Conservation (phyloP, 1,140 invertebrate species). For the Panagrolaimus sp. region DNA sequence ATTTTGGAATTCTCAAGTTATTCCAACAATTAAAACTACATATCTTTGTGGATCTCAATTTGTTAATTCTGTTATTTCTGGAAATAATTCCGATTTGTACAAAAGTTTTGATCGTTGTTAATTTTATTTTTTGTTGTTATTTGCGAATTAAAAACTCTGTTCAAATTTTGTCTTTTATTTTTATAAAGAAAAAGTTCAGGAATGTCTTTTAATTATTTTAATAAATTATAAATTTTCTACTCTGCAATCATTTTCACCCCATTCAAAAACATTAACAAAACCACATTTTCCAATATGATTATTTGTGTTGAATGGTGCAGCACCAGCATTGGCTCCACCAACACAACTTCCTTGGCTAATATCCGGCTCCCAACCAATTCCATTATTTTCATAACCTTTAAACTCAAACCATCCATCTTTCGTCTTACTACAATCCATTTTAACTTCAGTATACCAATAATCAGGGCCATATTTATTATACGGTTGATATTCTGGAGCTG, state of each 20-base stretch:
- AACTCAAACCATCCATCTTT: conserved; percentile 62
- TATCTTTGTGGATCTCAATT: conserved; percentile 7
- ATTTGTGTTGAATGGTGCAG: conserved; percentile 51
- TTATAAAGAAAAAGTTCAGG: too few species aligned
- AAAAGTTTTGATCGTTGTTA: conserved; percentile 7
- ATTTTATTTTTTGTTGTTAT: not conserved
- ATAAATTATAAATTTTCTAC: conserved; percentile 46
- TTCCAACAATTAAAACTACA: not conserved
- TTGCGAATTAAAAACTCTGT: not conserved
- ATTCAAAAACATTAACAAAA: conserved; percentile 60
- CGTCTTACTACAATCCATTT: conserved; percentile 62
- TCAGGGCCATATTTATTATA: conserved; percentile 59
- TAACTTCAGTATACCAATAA: conserved; percentile 62
- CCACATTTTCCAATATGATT: conserved; percentile 62
- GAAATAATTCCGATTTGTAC: not conserved
- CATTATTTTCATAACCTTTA: conserved; percentile 49
- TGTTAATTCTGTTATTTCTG: not conserved
- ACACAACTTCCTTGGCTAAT: conserved; percentile 44
- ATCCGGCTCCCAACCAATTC: conserved; percentile 56
- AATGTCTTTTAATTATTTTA: not conserved
- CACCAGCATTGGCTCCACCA: conserved; percentile 51
- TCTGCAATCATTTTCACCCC: conserved; percentile 50
- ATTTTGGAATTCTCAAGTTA: not conserved
- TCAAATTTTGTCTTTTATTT: too few species aligned
- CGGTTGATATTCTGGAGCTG: conserved; percentile 56